Evolutionary conservation across 2,113 vertebrate genomes (phyloP), one percentile per base, ranked within the genome.

Genomic region (Lampris incognitus): DNA sequence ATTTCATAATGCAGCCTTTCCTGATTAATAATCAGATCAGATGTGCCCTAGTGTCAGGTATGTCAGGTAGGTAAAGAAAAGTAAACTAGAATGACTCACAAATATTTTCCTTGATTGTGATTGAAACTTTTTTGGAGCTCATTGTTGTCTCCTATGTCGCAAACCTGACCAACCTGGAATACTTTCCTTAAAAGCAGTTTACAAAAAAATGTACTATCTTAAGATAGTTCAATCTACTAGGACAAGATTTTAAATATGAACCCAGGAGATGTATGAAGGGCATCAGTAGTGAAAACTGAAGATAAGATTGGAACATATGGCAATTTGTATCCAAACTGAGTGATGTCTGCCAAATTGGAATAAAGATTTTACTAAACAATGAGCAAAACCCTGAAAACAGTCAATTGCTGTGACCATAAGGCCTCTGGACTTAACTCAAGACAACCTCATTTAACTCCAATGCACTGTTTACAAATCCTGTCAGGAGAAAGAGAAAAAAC

Each of bases 401-500:
- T 6, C 65, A 42, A 62, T 62, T 62, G 60, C 11, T 75, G 46
- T 70, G 46, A 85, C 68, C 81, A 87, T 49, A 74, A 89, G 82
- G 85, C 78, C 62, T 55, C 48, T 79, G 69, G 80, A 79, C 79
- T 72, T 79, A 72, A 68, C 66, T 77, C 79, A 84, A 82, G 82
- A 85, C 88, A 79, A 90, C 81, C 81, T 88, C 77, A 90, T 88
- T 86, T 85, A 81, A 87, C 78, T 81, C 76, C 81, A 73, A 72
- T 77, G 86, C 88, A 79, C 61, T 87, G 82, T 88, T 91, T 86
- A 88, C 83, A 88, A 85, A 88, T 88, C 82, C 71, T 84, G 75
- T 79, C 78, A 64, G 58, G 82, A 87, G 82, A 76, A 46, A 63
- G 75, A 87, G 39, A 79, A 76, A 24, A 24, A 24, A 24, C 24